Evolutionary conservation across 2,113 vertebrate genomes (phyloP), one percentile per base, ranked within the genome.

Genomic region (Cebidichthys violaceus): DNA sequence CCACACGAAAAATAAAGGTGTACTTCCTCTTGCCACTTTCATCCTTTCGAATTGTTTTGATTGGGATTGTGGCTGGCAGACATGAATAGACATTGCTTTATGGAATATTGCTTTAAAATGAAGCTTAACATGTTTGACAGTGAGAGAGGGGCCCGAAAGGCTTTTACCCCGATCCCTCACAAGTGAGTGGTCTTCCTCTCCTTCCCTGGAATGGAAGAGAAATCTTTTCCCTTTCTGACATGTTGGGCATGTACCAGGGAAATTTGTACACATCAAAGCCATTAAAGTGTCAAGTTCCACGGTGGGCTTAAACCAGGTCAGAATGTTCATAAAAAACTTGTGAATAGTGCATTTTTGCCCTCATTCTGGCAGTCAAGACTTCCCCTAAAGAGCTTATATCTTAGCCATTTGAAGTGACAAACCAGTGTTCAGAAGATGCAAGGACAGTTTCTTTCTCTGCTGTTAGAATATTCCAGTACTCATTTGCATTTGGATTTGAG

Each of bases 211-310:
- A 80, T 9, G 22, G 15, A 77, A 66, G 55, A 70, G 75, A 54
- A 69, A 11, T 67, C n/a, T 77, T 4, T 71, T 59, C 37, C 35
- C 41, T 69, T 70, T 35, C 61, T 81, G 81, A 75, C 88, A 86
- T 64, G 64, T 61, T 74, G 55, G 70, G 67, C 79, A 15, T 83
- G 74, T 86, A 83, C 52, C 52, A 76, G 77, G 75, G 39, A 90
- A 90, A 86, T 73, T 52, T 75, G 67, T 81, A 88, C 86, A 90
- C 84, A 86, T 94, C 86, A 90, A 92, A 94, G 79, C 84, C 90
- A 92, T 93, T 91, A 94, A 90, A 90, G 71, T 90, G 92, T 94
- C 92, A 89, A 73, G 72, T 77, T 82, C 35, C 65, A 65, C 33
- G 39, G 62, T 83, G 65, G 73, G 60, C 80, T 79, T 57, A 79